Base-by-base conservation (phyloP, 1,140 invertebrate species). In the Penaeus vannamei region DNA sequence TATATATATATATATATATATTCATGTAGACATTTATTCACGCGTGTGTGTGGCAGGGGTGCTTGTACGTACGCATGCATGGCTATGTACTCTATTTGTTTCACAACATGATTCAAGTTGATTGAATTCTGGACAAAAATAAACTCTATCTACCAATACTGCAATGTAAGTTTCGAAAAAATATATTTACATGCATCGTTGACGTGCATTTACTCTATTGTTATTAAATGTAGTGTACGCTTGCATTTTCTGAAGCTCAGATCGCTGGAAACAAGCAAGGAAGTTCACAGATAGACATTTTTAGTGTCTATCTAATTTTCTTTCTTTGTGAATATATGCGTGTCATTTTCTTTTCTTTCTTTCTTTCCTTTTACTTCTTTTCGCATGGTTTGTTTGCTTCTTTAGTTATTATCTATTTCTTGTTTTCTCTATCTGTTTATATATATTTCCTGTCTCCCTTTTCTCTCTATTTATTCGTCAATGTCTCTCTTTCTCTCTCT, bases 1-100 rank as follows among this genome's bases (percentile, higher is more conserved):
- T 79, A 79, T 79, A 79, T 79, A 79, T 79, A 79, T 79, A 79
- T 79, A 79, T 79, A 79, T 79, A 79, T 26, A 26, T 26, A 79
- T 79, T 17, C 29, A 5, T 4, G 8, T 4, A 42, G 4, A 42
- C 36, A 36, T 36, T 36, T 36, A 5, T 36, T 36, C 5, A 36
- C 36, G 5, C 36, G 36, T 36, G 36, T 36, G 5, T 36, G 5
- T 36, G 36, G 1, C 2, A 5, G 36, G 36, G 36, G 8, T 5
- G 4, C 8, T 2, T 42, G 36, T 42, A 12, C 29, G 8, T 14
- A 79, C 29, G 42, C 42, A 79, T 79, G 42, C 29, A 79, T 79
- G 42, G 5, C 10, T 36, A 26, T 79, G 2, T 79, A 79, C 42
- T 72, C n/a, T 26, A n/a, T 26, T 72, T 32, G 32, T n/a, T 72